Percentiles rank a stretch among this genome's conserved stretches.
Evolutionary conservation across 1,140 invertebrate genomes (phyloP).

Genomic region (Drosophila lacteicornis): DNA sequence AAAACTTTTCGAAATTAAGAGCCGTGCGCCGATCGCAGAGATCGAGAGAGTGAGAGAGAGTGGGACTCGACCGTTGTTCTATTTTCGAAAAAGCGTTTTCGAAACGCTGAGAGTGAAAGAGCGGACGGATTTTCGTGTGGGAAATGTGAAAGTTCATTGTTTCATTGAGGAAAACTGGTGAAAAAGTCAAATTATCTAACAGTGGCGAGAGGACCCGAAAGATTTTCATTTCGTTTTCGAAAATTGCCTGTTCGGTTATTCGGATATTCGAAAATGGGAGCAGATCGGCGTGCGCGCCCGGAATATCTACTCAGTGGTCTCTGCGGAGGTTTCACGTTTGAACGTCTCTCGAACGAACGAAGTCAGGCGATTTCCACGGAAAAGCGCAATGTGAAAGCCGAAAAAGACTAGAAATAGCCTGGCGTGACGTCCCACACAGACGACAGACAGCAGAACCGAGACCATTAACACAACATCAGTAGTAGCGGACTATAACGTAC

Average conservation of each 20-base stretch:
- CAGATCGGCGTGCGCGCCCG: constrained; percentile 48
- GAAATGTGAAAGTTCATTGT: constrained; percentile 84
- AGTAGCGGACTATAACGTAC: constrained; percentile 67
- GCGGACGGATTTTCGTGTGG: constrained; percentile 30
- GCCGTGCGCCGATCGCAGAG: constrained; percentile 50
- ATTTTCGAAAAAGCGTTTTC: constrained; percentile 70
- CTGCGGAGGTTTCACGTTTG: constrained; percentile 85
- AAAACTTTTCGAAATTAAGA: constrained; percentile 69
- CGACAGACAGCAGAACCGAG: constrained; percentile 65
- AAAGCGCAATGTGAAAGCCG: constrained; percentile 83
- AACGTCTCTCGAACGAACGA: constrained; percentile 69
- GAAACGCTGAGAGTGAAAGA: constrained; percentile 41
- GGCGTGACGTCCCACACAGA: constrained; percentile 75
- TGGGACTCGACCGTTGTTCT: constrained; percentile 12
- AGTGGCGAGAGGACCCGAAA: constrained; percentile 39
- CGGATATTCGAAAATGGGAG: constrained; percentile 45
- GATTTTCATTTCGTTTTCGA: constrained; percentile 47
- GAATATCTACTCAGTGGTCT: constrained; percentile 82
- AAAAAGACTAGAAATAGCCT: constrained; percentile 80
- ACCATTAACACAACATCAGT: constrained; percentile 55
- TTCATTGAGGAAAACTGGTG: constrained; percentile 81
- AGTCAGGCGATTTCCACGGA: constrained; percentile 70
- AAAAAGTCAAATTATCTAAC: constrained; percentile 81
- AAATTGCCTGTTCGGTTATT: constrained; percentile 37
- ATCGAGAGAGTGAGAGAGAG: background rate